These are phyloP conservation scores for Oreotrochilus melanogaster DNA, from an alignment of 2,113 vertebrate genomes.

Conservation along the genomic window DNA sequence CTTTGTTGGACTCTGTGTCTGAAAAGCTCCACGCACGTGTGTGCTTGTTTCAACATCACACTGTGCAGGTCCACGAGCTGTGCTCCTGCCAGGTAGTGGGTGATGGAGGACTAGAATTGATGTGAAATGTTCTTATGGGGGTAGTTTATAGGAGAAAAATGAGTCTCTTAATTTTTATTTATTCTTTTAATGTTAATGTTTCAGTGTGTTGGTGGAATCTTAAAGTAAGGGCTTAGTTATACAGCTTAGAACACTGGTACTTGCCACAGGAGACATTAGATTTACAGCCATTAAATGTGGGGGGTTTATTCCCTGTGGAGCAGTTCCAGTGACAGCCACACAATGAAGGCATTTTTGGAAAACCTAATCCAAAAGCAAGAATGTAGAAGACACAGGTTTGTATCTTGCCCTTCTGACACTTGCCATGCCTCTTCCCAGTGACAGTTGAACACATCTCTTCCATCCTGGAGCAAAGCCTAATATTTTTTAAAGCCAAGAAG, in stretches of 20 bases:
- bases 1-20: neutral
- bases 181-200: neutral
- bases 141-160: neutral
- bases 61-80: neutral
- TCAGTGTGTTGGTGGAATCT: neutral
- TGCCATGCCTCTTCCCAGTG: neutral
- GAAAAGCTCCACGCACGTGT: neutral
- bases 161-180: neutral
- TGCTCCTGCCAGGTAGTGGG: neutral
- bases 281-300: neutral
- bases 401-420: neutral
- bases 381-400: fast-evolving
- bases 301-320: neutral
- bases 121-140: neutral
- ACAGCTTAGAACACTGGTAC: neutral
- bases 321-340: neutral
- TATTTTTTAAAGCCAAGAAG: neutral
- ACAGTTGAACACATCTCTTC: neutral
- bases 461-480: neutral
- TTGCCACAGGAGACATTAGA: neutral
- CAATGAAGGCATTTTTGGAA: neutral
- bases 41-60: neutral
- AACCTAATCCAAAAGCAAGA: neutral
- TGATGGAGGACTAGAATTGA: neutral
- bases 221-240: neutral